Base-by-base conservation (phyloP, 1,140 invertebrate species). In the Ladona fulva region DNA sequence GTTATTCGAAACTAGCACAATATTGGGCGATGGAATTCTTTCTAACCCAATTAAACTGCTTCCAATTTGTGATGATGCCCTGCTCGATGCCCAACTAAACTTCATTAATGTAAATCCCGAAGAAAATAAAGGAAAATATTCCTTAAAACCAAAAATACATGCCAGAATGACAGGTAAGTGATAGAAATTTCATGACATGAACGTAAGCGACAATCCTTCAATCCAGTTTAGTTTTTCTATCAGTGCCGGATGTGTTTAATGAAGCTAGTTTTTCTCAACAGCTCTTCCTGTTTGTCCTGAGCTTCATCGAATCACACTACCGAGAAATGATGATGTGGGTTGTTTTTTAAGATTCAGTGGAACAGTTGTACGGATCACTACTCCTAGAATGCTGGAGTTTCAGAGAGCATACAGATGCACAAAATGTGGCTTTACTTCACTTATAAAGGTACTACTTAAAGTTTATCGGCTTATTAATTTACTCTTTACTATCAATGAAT, bases 301-400 rank as follows among this genome's bases (percentile, higher is more conserved):
- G 82, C 82, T 90, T 14, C 86, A 88, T 81, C 84, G 88, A 79
- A 88, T 85, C 52, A 85, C 86, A 59, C 88, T 93, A 82, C 92
- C 92, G 0, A 86, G 88, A 77, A 90, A 89, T 85, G 85, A 89
- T 79, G 91, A 93, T 85, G 84, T 91, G 78, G 89, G 89, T 79
- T 87, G 86, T 79, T 92, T 93, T 85, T 84, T 93, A 44, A 88
- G 89, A 86, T 83, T 90, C 75, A 86, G 86, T 81, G 89, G 89
- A 76, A 94, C 93, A 77, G 90, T 95, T 52, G 90, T 95, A 74
- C 85, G 93, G 82, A 91, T 91, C 74, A 92, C 92, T 5, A 87
- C 91, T 77, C 87, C 92, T 24, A 94, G 92, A 83, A 89, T 96
- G 85, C 84, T 96, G 52, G 93, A 95, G 85, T 89, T 90, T 83